Conservation (phyloP, 2,113 vertebrate species). For the Smithornis capensis region DNA sequence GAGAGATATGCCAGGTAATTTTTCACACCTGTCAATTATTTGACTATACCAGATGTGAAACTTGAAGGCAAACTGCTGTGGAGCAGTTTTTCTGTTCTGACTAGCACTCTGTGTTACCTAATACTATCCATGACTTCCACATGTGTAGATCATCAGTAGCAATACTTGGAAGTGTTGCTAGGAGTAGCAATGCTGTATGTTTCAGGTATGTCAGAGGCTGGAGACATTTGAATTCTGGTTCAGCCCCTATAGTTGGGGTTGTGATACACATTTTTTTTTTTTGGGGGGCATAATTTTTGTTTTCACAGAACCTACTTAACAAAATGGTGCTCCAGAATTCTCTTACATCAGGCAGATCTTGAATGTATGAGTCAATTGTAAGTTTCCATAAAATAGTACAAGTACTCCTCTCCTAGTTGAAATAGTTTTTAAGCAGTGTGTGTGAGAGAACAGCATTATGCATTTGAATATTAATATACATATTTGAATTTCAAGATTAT, state of each 20-base stretch:
- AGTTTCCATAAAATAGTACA: not conserved
- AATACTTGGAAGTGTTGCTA: not conserved
- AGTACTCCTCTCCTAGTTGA: not conserved
- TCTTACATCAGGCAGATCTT: not conserved
- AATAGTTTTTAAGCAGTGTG: not conserved
- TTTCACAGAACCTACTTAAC: not conserved
- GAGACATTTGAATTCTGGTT: not conserved
- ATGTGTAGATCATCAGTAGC: not conserved
- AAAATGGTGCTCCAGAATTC: not conserved
- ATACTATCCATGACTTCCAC: not conserved
- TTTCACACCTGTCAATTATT: not conserved
- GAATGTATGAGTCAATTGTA: not conserved
- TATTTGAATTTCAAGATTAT: not conserved
- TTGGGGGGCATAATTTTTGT: not conserved
- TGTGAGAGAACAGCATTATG: not conserved
- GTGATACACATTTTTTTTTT: not conserved
- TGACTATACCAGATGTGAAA: not conserved
- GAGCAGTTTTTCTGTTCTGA: slow-evolving; percentile 1
- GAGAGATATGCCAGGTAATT: not conserved
- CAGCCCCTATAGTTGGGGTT: not conserved
- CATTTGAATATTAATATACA: not conserved
- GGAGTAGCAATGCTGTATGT: not conserved
- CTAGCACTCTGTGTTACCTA: not conserved
- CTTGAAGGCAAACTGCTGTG: not conserved
- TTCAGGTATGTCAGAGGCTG: not conserved